Base-by-base conservation (phyloP, 2,797 vertebrate genomes). In the Muscicapa striata region DNA sequence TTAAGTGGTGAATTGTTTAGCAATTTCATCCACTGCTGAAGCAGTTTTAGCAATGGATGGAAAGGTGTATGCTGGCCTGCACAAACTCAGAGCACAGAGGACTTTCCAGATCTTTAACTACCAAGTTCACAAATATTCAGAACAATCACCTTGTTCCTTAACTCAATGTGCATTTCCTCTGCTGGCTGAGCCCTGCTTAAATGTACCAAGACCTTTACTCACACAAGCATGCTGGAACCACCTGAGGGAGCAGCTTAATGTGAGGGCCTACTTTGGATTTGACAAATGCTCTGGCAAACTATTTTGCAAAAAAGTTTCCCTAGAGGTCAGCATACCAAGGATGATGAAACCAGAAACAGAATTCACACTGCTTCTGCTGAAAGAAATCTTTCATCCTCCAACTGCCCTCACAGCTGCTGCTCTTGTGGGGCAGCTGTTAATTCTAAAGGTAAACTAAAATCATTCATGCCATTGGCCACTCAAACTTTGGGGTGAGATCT, bases 281-380 rank as follows among this genome's bases (percentile, higher is more conserved):
- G 21, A n/a, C 46, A 77, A 81, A 61, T 15, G 13, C 23, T 68
- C 49, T 62, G 38, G 14, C 41, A 78, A 89, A 68, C 3, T 0
- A 0, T 54, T 89, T 75, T 73, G 34, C 77, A 54, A n/a, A 49
- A 51, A 77, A 46, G 26, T 75, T 87, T 93, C 87, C 63, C 81
- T 95, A 94, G 91, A 87, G 93, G 84, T 90, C 91, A 95, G 55
- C 70, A 69, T 9, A 87, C 70, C 54, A 92, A 84, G 78, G 66
- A 72, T 26, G 11, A 75, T 38, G 30, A 81, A 92, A 58, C 6
- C 12, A 48, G 32, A 75, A 52, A 23, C 12, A 15, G 20, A 70
- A 59, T 63, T 68, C 1, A 2, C 12, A 15, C 0, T 32, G 51
- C 19, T 63, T 49, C 46, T 51, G 27, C 34, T 61, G 43, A 18